Evolutionary conservation across 2,113 vertebrate species (phyloP).

Genomic region (Etheostoma spectabile): DNA sequence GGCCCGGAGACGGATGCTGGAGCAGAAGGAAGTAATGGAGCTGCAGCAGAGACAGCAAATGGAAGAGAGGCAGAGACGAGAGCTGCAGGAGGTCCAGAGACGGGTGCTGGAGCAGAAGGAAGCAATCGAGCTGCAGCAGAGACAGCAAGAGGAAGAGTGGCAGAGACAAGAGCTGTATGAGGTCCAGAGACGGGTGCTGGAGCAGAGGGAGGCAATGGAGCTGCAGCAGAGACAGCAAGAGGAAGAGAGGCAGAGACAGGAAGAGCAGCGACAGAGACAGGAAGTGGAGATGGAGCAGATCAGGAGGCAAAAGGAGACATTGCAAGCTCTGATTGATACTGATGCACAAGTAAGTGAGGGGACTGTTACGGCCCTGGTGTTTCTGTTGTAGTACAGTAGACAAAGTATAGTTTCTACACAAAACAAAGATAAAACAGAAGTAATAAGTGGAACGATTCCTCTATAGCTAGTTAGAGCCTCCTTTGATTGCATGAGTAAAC

Average conservation of each 20-base stretch:
- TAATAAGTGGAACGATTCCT: neutral
- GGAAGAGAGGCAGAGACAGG: slow-evolving; percentile 30
- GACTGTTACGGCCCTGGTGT: neutral
- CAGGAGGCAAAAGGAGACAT: slow-evolving; percentile 59
- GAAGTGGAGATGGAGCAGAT: slow-evolving; percentile 56
- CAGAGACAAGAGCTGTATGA: slow-evolving; percentile 10
- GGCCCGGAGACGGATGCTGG: slow-evolving; percentile 72
- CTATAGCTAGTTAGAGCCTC: too few relatives aligned
- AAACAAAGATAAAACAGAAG: neutral
- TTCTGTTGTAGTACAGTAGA: neutral
- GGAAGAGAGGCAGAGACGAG: slow-evolving; percentile 14
- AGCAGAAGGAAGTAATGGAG: slow-evolving; percentile 78
- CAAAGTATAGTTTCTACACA: neutral
- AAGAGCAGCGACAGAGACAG: slow-evolving; percentile 27
- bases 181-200: neutral
- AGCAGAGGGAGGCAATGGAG: slow-evolving; percentile 8
- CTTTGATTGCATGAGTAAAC: too few relatives aligned
- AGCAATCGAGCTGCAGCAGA: slow-evolving; percentile 62
- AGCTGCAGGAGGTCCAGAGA: slow-evolving; percentile 58
- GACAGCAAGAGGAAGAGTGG: slow-evolving; percentile 54
- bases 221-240: slow-evolving; percentile 48
- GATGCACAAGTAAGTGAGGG: slow-evolving; percentile 80
- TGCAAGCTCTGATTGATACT: slow-evolving; percentile 72
- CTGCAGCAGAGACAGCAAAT: slow-evolving; percentile 76
- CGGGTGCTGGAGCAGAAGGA: slow-evolving; percentile 33